Base-by-base conservation (phyloP, 2,888 invertebrate genomes). In the Hirtodrosophila alboralis region DNA sequence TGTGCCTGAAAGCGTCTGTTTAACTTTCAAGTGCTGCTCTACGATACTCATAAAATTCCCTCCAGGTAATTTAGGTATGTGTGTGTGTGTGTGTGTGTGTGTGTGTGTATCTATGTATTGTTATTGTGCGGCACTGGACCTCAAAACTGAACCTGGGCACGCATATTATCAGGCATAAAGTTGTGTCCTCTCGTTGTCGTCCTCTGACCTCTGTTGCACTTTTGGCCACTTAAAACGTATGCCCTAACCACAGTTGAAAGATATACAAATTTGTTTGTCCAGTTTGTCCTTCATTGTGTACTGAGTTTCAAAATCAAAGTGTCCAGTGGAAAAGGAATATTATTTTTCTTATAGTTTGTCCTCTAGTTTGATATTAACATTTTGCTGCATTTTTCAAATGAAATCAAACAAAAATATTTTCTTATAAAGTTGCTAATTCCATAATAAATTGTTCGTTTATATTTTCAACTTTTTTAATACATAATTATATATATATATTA, bases 31-130 rank as follows among this genome's bases (percentile, higher is more conserved):
- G 81, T 78, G 84, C 78, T 75, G 81, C 65, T 62, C 65, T 43
- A 72, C 75, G 79, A 85, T 83, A 85, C 85, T 83, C 76, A 79
- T 85, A 75, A 84, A 83, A 79, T 75, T 71, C 76, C 79, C 85
- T 86, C 75, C 79, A 84, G 85, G 84, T 84, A 79, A 84, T 84
- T 86, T 84, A 61, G 45, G 62, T 47, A 40, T 45, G 37, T 44
- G 18, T 49, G 12, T 10, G 21, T 54, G 34, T 38, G 9, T 30
- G 1, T 27, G 7, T 18, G 9, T 16, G 3, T 23, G 4, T 23
- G 23, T 30, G 23, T 34, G 9, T 10, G 23, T 45, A 6, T 37
- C 7, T 53, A 23, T 21, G 18, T 70, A 59, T 56, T 75, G 75
- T 70, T 74, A 71, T 79, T 79, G 75, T 75, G n/a, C n/a, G 79